Evolutionary conservation across 1,140 invertebrate species (phyloP).

Genomic region (Thalassaphorura encarpata): DNA sequence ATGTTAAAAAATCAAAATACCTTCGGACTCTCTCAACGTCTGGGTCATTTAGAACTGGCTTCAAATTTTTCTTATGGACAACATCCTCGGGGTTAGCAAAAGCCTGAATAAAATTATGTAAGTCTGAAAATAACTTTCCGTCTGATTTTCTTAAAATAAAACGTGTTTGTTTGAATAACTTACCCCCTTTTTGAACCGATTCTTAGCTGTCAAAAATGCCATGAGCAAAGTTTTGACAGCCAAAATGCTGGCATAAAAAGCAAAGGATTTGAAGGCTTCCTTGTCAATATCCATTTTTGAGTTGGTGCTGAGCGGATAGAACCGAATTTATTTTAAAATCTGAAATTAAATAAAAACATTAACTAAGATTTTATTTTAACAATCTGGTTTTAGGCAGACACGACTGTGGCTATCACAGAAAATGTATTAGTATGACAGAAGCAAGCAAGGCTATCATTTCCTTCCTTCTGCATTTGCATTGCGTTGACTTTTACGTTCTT

Average conservation of each 20-base stretch:
- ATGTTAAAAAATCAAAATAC: slow-evolving; percentile 3
- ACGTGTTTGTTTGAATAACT: neutral
- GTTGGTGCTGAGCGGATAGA: no score
- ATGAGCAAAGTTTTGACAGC: slow-evolving; percentile 15
- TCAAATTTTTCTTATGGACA: slow-evolving; percentile 33
- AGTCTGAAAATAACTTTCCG: neutral
- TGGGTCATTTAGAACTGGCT: slow-evolving; percentile 14
- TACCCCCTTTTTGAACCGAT: slow-evolving; percentile 8
- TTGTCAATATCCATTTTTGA: no score
- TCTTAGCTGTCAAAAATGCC: slow-evolving; percentile 3
- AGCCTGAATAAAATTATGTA: slow-evolving; percentile 32
- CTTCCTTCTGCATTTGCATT: no score
- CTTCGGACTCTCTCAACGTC: slow-evolving; percentile 35
- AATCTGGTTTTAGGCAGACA: no score
- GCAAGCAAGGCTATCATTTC: no score
- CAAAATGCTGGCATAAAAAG: slow-evolving; percentile 9
- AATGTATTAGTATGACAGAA: no score
- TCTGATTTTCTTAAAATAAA: neutral
- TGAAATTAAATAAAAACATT: no score
- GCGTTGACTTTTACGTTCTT: no score
- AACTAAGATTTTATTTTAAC: no score
- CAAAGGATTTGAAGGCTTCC: slow-evolving; percentile 11
- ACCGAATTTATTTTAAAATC: no score
- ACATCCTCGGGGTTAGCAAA: slow-evolving; percentile 37
- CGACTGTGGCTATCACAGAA: no score